Percentiles rank a stretch among this genome's conserved stretches.
Evolutionary conservation across 92 coral and sea anemone genomes (phyloP).

Genomic region (Phenganax stokvisi): DNA sequence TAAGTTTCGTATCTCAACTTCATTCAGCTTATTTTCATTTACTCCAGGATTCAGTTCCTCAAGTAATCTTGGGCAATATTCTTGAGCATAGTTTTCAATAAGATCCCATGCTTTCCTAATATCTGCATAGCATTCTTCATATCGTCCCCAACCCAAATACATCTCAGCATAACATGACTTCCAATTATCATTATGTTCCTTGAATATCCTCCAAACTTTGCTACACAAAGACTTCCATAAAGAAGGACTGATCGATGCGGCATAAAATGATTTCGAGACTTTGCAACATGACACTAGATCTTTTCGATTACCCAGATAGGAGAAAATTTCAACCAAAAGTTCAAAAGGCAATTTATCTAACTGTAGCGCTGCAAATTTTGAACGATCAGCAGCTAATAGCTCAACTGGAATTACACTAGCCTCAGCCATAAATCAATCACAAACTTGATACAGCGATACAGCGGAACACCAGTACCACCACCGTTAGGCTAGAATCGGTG

Average conservation of each 20-base stretch:
- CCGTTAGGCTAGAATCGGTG: no score
- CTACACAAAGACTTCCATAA: slow-evolving; percentile 85
- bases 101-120: slow-evolving; percentile 80
- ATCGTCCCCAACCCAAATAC: slow-evolving; percentile 66
- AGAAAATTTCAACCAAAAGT: slow-evolving; percentile 68
- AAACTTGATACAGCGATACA: no score
- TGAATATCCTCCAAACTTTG: slow-evolving; percentile 65
- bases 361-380: neutral
- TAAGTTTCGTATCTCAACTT: slow-evolving; percentile 53
- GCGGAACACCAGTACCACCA: no score
- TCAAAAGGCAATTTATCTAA: slow-evolving; percentile 59
- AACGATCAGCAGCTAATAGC: slow-evolving; percentile 46
- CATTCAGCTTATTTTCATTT: slow-evolving; percentile 62
- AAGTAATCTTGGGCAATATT: slow-evolving; percentile 61
- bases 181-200: slow-evolving; percentile 67
- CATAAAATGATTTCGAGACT: slow-evolving; percentile 64
- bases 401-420: neutral
- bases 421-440: no score
- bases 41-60: slow-evolving; percentile 68
- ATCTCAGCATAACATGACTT: slow-evolving; percentile 53
- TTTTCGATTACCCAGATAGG: slow-evolving; percentile 54
- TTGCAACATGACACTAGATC: slow-evolving; percentile 67
- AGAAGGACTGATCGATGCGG: slow-evolving; percentile 55
- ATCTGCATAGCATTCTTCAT: slow-evolving; percentile 72
- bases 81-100: slow-evolving; percentile 67